Percentiles rank a stretch among this genome's conserved stretches.
Conservation (phyloP, 2,888 invertebrate genomes). For the Pterostichus madidus region DNA sequence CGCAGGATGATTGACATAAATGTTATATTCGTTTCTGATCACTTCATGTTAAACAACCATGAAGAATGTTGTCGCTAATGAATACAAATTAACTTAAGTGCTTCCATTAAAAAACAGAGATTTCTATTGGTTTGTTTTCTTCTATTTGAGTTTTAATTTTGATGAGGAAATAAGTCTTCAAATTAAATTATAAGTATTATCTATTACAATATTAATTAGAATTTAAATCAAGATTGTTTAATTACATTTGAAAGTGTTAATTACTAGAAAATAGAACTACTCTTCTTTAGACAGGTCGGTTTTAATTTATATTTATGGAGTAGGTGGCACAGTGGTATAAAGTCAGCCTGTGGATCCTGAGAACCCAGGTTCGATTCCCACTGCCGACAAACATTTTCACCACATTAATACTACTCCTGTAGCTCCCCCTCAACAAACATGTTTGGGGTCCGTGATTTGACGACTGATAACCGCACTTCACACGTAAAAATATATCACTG, state of each 20-base stretch:
- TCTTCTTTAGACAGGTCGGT: background rate
- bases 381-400: too few relatives aligned
- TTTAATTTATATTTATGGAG: too few relatives aligned
- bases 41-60: constrained; percentile 45
- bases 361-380: too few relatives aligned
- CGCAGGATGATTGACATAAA: constrained; percentile 55
- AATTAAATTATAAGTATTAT: background rate
- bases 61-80: constrained; percentile 61
- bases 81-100: constrained; percentile 58
- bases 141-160: constrained; percentile 9
- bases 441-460: too few relatives aligned
- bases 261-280: background rate
- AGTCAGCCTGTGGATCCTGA: background rate
- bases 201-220: background rate
- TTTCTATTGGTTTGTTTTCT: constrained; percentile 39
- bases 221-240: background rate
- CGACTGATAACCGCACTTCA: too few relatives aligned
- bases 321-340: background rate
- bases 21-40: constrained; percentile 59
- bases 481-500: too few relatives aligned
- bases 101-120: constrained; percentile 33
- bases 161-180: background rate
- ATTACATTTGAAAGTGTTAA: background rate
- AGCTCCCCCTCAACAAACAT: too few relatives aligned
- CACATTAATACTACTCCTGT: too few relatives aligned